Evolutionary conservation across 2,888 invertebrate species (phyloP).

Genomic region (Coecobrya sp.): DNA sequence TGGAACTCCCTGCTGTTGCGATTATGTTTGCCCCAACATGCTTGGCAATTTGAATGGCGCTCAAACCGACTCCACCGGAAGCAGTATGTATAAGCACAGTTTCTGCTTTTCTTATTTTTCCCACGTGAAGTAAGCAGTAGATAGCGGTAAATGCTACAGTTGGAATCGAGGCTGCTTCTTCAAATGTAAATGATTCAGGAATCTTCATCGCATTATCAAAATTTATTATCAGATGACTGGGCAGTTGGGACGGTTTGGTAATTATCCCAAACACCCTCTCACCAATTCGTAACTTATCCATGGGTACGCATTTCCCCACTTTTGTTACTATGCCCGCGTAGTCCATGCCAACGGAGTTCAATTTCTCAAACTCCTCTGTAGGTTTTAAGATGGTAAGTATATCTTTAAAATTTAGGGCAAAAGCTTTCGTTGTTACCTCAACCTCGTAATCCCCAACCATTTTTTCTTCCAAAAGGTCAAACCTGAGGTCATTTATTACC

Average conservation of each 20-base stretch:
- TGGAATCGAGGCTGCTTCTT: not conserved
- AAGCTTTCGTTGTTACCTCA: not conserved
- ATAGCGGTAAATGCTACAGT: not conserved
- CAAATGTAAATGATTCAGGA: not conserved
- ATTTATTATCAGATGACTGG: not conserved
- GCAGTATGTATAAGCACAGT: constrained; percentile 3
- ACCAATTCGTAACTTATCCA: not conserved
- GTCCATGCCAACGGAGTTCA: constrained; percentile 1
- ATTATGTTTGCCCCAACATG: constrained; percentile 26
- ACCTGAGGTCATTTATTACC: not conserved
- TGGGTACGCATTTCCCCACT: not conserved
- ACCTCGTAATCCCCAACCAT: not conserved
- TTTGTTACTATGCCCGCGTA: not conserved
- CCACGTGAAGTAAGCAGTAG: not conserved
- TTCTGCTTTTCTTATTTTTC: not conserved
- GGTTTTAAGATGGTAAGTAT: not conserved
- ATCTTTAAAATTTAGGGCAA: constrained; percentile 29
- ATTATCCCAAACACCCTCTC: constrained; percentile 5
- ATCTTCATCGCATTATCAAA: not conserved
- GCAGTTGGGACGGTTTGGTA: not conserved
- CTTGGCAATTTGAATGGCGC: not conserved
- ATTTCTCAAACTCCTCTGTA: not conserved
- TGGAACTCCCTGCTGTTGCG: constrained; percentile 1
- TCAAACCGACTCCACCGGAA: constrained; percentile 11
- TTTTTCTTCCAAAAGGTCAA: not conserved